Evolutionary conservation across 2,797 vertebrate genomes (phyloP).

Genomic region (Micropoecilia bifurca): DNA sequence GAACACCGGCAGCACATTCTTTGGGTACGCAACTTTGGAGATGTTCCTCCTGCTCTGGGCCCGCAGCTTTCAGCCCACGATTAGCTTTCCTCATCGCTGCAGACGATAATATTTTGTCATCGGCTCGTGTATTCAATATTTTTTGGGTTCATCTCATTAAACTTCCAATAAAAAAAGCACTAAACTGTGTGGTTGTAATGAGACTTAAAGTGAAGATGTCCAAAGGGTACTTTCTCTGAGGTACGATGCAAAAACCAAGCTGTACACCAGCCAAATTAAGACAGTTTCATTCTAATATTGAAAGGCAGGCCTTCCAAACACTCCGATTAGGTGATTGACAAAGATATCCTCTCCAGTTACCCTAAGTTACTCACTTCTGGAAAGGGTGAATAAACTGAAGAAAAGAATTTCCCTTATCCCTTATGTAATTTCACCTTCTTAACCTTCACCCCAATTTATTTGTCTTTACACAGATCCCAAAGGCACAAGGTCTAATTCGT

Average conservation of each 20-base stretch:
- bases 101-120: too few species aligned
- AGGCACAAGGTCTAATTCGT: slow-evolving; percentile 17
- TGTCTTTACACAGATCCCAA: slow-evolving; percentile 7
- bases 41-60: too few species aligned
- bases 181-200: background rate
- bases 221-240: background rate
- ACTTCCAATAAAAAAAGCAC: background rate
- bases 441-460: background rate
- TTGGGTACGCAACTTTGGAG: too few species aligned
- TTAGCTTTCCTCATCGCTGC: too few species aligned
- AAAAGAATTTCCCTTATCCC: background rate
- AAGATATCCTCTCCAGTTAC: background rate
- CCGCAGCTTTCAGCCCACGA: too few species aligned
- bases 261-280: background rate
- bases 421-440: background rate
- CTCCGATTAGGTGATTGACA: background rate
- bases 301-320: background rate
- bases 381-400: background rate
- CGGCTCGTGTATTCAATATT: background rate
- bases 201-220: background rate
- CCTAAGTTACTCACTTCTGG: background rate
- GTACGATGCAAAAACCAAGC: background rate
- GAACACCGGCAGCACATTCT: too few species aligned
- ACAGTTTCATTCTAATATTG: background rate
- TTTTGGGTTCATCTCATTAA: background rate